Evolutionary conservation across 2,888 invertebrate genomes (phyloP), one percentile per base, ranked within the genome.

Genomic region (Chloromyia formosa): DNA sequence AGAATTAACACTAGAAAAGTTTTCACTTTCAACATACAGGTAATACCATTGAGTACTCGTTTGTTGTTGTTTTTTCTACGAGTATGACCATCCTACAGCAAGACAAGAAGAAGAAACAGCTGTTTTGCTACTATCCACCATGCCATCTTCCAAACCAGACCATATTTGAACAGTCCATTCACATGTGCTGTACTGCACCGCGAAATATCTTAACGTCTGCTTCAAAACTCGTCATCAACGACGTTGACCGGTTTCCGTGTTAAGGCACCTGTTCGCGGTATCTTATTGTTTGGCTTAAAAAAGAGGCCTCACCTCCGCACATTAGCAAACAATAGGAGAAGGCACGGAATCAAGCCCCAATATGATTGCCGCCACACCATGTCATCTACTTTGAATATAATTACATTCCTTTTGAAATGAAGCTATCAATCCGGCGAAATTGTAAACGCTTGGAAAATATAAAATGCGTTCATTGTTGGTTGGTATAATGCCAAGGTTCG

Each of bases 1-100:
- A 12, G 40, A 64, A 64, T 64, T 64, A 64, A 64, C 62, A 64
- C 62, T 40, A 42, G 23, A 64, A 64, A 62, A 64, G 62, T 64
- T 64, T 64, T 64, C 62, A 64, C 62, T 64, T 64, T 64, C 62
- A 64, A 5, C 35, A 56, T 23, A 3, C 42, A 27, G 12, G 23
- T 27, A 14, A 27, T 27, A n/a, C 23, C 22, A 27, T n/a, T 61
- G 23, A 23, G 16, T 61, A n/a, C 35, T 10, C 12, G 27, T 35
- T 35, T 35, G 7, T 35, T 4, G 0, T 14, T 16, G 0, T 56
- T 56, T 12, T 18, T n/a, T 1, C 54, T 5, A 14, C 12, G 45
- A 14, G 18, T n/a, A 18, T 2, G 14, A 56, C 56, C 18, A 56
- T 14, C 53, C 2, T 10, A 5, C 9, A 3, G 16, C n/a, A 3